Conservation (phyloP, 1,140 invertebrate species). For the Stegodyphus dumicola region DNA sequence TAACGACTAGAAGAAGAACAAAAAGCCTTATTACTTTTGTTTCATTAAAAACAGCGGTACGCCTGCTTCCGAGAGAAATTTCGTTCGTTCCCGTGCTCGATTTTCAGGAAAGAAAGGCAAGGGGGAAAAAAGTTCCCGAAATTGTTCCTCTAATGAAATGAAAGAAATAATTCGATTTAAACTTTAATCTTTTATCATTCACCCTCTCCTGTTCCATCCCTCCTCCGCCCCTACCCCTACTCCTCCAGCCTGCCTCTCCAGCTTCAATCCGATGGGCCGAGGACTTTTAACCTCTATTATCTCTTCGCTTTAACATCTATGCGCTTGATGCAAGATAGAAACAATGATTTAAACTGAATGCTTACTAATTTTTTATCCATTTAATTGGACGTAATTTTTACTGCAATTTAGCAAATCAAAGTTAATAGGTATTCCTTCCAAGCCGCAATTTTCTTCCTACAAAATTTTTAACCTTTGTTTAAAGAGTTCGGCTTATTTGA, state of each 20-base stretch:
- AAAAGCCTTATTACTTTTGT: constrained; percentile 58
- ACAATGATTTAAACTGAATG: no score
- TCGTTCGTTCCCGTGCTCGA: constrained; percentile 37
- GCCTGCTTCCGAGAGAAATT: constrained; percentile 18
- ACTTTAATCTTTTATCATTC: constrained; percentile 61
- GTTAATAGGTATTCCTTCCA: no score
- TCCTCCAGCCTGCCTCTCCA: constrained; percentile 4
- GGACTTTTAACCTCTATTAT: constrained; percentile 18
- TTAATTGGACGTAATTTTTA: no score
- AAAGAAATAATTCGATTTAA: constrained; percentile 61
- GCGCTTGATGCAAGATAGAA: no score
- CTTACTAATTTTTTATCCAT: no score
- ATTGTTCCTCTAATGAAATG: constrained; percentile 58
- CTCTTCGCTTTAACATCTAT: no score
- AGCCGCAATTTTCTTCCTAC: no score
- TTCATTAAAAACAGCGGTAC: constrained; percentile 54
- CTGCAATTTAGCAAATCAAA: no score
- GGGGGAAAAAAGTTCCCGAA: constrained; percentile 28
- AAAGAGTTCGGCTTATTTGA: no score
- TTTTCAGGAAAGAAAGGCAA: constrained; percentile 41
- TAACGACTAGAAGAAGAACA: constrained; percentile 49
- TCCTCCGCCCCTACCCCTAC: background rate
- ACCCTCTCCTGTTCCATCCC: background rate
- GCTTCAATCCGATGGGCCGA: constrained; percentile 5
- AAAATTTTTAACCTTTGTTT: no score